Evolutionary conservation across 1,140 invertebrate species (phyloP).

Genomic region (Hyles vespertilio): DNA sequence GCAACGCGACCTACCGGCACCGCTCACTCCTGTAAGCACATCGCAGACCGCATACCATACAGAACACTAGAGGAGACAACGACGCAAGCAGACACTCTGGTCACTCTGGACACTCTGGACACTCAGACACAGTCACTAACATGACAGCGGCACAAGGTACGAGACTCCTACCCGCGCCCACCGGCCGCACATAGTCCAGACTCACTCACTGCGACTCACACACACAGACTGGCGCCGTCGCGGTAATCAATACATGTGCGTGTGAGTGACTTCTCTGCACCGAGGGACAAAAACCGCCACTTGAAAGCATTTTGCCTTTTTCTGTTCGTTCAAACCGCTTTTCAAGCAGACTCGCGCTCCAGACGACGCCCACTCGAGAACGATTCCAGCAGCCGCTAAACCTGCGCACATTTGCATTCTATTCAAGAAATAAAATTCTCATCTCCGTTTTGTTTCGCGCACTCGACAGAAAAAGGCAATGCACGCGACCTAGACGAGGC

Average conservation of each 20-base stretch:
- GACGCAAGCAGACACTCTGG: conserved; percentile 33
- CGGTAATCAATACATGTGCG: conserved; percentile 77
- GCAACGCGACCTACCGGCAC: conserved; percentile 48
- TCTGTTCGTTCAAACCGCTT: conserved; percentile 27
- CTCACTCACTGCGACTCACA: conserved; percentile 64
- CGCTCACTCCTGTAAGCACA: conserved; percentile 42
- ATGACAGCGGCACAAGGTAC: conserved; percentile 66
- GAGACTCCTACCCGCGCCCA: conserved; percentile 9
- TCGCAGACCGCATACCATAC: conserved; percentile 39
- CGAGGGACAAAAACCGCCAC: conserved; percentile 34
- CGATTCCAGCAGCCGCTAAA: neutral
- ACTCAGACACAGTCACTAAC: conserved; percentile 63
- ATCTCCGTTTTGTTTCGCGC: conserved; percentile 31
- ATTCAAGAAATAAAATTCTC: conserved; percentile 36
- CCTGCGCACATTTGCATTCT: conserved; percentile 12
- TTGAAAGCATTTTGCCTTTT: conserved; percentile 41
- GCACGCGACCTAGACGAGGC: conserved; percentile 48
- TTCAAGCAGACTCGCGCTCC: no score
- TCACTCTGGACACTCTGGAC: conserved; percentile 52
- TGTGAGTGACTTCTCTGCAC: conserved; percentile 68
- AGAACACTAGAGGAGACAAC: conserved; percentile 53
- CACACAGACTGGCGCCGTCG: conserved; percentile 65
- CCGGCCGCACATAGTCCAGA: conserved; percentile 38
- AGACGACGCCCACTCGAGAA: neutral
- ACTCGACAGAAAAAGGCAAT: conserved; percentile 61